phyloP scores from a whole-genome alignment of 2,888 invertebrate species.

The Geotrupes spiniger region DNA sequence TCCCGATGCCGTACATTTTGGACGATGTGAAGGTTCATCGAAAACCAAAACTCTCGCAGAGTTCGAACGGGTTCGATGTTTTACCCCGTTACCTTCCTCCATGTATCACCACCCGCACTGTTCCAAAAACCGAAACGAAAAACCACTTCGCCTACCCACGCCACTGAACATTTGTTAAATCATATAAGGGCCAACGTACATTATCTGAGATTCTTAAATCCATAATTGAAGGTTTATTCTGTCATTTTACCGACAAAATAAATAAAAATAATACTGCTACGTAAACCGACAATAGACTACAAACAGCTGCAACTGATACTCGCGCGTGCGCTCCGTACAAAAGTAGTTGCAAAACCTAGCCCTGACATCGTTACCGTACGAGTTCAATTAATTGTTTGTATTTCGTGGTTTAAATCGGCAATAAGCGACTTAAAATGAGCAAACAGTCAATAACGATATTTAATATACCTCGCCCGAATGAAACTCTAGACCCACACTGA shows the following conservation, averaged over 20 bases:
- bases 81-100: constrained; percentile 44
- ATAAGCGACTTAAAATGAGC: no score
- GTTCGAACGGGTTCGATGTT: constrained; percentile 50
- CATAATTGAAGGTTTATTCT: constrained; percentile 13
- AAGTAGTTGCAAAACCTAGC: constrained; percentile 22
- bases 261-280: constrained; percentile 15
- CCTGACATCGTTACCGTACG: constrained; percentile 23
- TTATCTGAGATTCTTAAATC: constrained; percentile 3
- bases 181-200: neutral
- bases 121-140: constrained; percentile 7
- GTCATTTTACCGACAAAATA: constrained; percentile 18
- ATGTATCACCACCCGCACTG: constrained; percentile 34
- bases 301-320: constrained; percentile 22
- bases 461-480: no score
- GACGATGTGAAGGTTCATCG: constrained; percentile 60
- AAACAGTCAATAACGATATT: no score
- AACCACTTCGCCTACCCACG: neutral
- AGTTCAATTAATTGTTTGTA: no score
- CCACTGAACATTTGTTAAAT: neutral
- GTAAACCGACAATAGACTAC: constrained; percentile 17
- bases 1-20: constrained; percentile 33
- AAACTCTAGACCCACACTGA: no score
- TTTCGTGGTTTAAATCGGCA: no score
- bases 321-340: constrained; percentile 8
- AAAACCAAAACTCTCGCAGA: constrained; percentile 76